Base-by-base conservation (phyloP, 2,888 invertebrate genomes). In the Beris morrisii region DNA sequence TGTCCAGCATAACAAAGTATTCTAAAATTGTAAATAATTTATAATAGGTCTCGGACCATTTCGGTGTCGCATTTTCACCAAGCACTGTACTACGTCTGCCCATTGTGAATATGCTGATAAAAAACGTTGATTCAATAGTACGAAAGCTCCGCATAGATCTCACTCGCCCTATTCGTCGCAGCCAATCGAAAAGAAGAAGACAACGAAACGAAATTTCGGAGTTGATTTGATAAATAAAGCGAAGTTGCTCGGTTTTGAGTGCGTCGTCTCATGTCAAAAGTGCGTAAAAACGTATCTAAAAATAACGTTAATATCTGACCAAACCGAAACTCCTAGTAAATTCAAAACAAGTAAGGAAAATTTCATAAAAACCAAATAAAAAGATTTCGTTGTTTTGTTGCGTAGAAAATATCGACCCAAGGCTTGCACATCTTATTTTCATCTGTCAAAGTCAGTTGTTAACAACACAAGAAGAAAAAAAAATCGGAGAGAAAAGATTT, bases 341-440 rank as follows among this genome's bases (percentile, higher is more conserved):
- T 30, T 13, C 22, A 11, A 38, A 52, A 52, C 50, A 61, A 61
- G 61, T 52, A 52, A 61, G 61, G 38, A 31, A 56, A 56, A 43
- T 43, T 44, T 38, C 44, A 7, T 38, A 3, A 15, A 48, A 15
- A 48, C 12, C 48, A 53, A 53, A 53, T 1, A 38, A 3, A 9
- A 38, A 5, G 38, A 38, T 38, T 38, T 38, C 38, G 38, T 38
- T 38, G 38, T 38, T 9, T 15, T 28, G 50, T n/a, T 43, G 55
- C 32, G 61, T 32, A 52, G 61, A 43, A 52, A 61, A 61, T 61
- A 61, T 61, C 61, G 61, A 61, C 61, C 61, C 61, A 52, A 59
- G 59, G 59, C 50, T 50, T 56, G 38, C 7, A 38, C 9, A 46
- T 45, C 45, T 44, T 45, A 46, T 30, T 45, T 44, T 45, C n/a